phyloP scores from a whole-genome alignment of 1,140 invertebrate species.

The Orchestia grillus region DNA sequence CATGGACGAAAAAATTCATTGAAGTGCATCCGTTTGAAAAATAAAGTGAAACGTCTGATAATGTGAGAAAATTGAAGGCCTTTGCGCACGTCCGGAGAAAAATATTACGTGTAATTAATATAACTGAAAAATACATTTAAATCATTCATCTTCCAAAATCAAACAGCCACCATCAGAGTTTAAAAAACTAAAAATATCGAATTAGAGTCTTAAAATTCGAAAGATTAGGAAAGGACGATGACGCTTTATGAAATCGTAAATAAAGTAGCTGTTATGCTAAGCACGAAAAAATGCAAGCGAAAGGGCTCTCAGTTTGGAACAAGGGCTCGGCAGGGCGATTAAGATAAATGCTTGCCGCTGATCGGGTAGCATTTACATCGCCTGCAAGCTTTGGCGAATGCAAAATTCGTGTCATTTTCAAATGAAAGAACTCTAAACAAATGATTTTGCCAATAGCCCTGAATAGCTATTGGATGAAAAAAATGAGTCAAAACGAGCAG shows the following conservation, averaged over 20 bases:
- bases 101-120: too few relatives aligned
- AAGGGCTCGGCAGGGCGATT: background rate
- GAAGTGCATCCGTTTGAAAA: background rate
- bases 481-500: background rate
- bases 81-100: too few relatives aligned
- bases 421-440: background rate
- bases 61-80: background rate
- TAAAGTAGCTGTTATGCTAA: background rate
- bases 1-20: background rate
- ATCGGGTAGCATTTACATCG: background rate
- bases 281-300: background rate
- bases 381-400: background rate
- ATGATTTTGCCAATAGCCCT: slow-evolving; percentile 1
- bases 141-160: too few relatives aligned
- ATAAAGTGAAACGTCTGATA: background rate
- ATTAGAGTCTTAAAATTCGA: background rate
- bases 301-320: background rate
- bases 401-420: background rate
- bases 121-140: too few relatives aligned
- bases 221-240: background rate
- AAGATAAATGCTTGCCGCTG: background rate
- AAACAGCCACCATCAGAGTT: too few relatives aligned
- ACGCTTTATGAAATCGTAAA: background rate
- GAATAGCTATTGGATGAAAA: background rate
- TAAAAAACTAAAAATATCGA: too few relatives aligned